Conservation (phyloP, 2,888 invertebrate species). For the Pammene aurita region DNA sequence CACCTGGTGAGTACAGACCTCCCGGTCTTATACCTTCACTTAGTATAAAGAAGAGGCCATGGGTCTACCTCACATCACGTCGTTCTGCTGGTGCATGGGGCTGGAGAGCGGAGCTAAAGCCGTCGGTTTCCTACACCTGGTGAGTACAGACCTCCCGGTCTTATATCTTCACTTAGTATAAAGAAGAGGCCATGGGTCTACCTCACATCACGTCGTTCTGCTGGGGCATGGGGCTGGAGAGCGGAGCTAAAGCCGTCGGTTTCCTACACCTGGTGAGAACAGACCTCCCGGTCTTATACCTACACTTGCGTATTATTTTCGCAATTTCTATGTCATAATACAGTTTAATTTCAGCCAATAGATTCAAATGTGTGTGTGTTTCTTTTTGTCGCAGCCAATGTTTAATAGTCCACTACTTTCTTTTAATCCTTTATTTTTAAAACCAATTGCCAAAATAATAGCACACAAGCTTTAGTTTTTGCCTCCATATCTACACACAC, state of each 20-base stretch:
- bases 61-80: constrained; percentile 70
- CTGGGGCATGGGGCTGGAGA: constrained; percentile 73
- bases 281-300: not conserved
- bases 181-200: constrained; percentile 58
- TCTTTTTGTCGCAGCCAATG: too few relatives aligned
- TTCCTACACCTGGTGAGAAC: constrained; percentile 65
- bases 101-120: constrained; percentile 67
- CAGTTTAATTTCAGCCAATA: too few relatives aligned
- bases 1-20: constrained; percentile 63
- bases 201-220: constrained; percentile 74
- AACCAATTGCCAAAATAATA: too few relatives aligned
- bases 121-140: constrained; percentile 66
- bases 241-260: constrained; percentile 65
- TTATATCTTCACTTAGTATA: not conserved
- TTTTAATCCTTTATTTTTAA: too few relatives aligned
- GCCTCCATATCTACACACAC: too few relatives aligned
- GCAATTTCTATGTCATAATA: too few relatives aligned
- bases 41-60: constrained; percentile 51
- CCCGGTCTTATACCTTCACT: too few relatives aligned
- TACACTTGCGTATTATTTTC: too few relatives aligned
- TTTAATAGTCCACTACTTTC: too few relatives aligned
- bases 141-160: constrained; percentile 47
- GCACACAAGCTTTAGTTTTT: too few relatives aligned
- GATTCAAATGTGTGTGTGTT: too few relatives aligned
- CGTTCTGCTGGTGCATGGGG: constrained; percentile 76